These are phyloP conservation scores for Bedellia somnulentella DNA, from an alignment of 2,888 invertebrate genomes.

Conservation along the genomic window DNA sequence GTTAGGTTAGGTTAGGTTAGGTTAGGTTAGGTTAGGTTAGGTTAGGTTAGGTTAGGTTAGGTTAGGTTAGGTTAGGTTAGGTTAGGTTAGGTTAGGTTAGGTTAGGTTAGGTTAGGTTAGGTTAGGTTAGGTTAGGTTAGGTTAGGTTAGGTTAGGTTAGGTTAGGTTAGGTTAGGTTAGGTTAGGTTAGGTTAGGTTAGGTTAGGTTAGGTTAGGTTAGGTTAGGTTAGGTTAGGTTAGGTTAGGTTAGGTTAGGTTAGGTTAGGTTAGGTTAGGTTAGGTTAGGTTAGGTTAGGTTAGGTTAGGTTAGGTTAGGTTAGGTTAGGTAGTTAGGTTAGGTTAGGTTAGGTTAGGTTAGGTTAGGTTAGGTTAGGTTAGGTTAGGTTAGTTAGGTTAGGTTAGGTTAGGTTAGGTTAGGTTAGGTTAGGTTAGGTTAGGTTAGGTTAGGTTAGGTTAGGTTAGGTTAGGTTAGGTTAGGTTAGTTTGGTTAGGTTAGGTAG, in stretches of 20 bases:
- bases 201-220: slow-evolving; percentile 9
- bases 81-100: neutral
- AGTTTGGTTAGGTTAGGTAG: slow-evolving; percentile 12
- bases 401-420: slow-evolving; percentile 8
- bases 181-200: slow-evolving; percentile 6
- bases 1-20: neutral
- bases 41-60: neutral
- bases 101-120: neutral
- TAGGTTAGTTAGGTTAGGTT: slow-evolving; percentile 7
- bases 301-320: slow-evolving; percentile 11
- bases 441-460: slow-evolving; percentile 12
- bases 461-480: slow-evolving; percentile 13
- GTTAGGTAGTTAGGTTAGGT: slow-evolving; percentile 10
- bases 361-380: slow-evolving; percentile 9
- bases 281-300: slow-evolving; percentile 11
- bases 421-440: slow-evolving; percentile 7
- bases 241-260: slow-evolving; percentile 10
- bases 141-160: slow-evolving; percentile 12
- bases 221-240: slow-evolving; percentile 10
- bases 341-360: slow-evolving; percentile 9
- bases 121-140: slow-evolving; percentile 6
- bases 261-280: slow-evolving; percentile 11
- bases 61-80: neutral
- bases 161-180: slow-evolving; percentile 9
- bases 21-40: neutral